Conservation (phyloP, 1,140 invertebrate species). For the Sarcophaga peregrina region DNA sequence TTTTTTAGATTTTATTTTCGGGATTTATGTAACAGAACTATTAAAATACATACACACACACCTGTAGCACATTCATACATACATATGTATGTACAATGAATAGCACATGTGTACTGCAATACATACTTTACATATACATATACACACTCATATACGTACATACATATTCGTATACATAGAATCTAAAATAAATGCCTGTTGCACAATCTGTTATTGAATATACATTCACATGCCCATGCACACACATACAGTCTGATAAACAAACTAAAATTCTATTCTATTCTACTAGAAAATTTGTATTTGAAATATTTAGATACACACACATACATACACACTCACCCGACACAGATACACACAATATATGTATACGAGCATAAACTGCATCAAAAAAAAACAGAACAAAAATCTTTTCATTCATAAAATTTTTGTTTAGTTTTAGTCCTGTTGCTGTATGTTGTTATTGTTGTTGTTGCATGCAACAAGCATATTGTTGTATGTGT, state of each 20-base stretch:
- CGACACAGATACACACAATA: neutral
- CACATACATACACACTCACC: neutral
- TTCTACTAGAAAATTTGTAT: slow-evolving; percentile 10
- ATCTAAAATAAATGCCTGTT: slow-evolving; percentile 10
- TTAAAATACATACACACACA: too few species aligned
- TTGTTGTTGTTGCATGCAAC: neutral
- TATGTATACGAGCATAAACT: neutral
- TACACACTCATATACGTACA: neutral
- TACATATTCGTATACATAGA: neutral
- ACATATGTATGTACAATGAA: too few species aligned
- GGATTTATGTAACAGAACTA: too few species aligned
- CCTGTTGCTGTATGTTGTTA: neutral
- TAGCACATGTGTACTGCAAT: too few species aligned
- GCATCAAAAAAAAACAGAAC: too few species aligned
- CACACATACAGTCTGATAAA: neutral
- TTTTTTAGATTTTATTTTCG: too few species aligned
- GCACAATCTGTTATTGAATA: slow-evolving; percentile 25
- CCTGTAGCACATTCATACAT: too few species aligned
- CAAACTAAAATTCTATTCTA: neutral
- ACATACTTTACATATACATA: neutral
- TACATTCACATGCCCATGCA: neutral
- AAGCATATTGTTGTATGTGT: neutral
- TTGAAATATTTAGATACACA: slow-evolving; percentile 22
- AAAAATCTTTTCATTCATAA: slow-evolving; percentile 11
- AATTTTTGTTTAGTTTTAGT: neutral